Conservation (phyloP, 1,140 invertebrate species). For the Drosophila tsacasi region DNA sequence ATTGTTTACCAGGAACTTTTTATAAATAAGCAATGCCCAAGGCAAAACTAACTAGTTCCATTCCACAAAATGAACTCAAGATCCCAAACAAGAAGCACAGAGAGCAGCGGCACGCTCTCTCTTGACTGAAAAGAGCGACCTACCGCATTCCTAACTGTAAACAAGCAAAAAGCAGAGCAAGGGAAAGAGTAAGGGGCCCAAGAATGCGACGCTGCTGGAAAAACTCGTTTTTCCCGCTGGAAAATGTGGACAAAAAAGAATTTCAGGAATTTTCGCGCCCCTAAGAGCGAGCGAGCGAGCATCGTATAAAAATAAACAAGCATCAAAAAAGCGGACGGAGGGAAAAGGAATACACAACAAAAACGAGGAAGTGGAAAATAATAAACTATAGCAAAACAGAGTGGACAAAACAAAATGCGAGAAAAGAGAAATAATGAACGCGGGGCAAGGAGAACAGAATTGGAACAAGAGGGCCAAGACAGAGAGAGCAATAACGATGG, state of each 20-base stretch:
- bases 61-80: constrained; percentile 20
- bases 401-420: constrained; percentile 71
- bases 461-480: constrained; percentile 27
- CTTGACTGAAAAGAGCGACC: constrained; percentile 34
- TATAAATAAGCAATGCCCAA: constrained; percentile 45
- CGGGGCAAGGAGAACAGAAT: constrained; percentile 41
- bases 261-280: constrained; percentile 74
- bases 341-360: constrained; percentile 33
- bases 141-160: constrained; percentile 81
- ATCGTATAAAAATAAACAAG: constrained; percentile 64
- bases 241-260: constrained; percentile 72
- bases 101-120: constrained; percentile 46
- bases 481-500: constrained; percentile 49
- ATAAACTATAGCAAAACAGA: constrained; percentile 30
- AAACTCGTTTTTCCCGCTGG: constrained; percentile 80
- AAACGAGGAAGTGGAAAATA: constrained; percentile 62
- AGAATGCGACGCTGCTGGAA: constrained; percentile 73
- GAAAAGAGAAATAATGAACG: constrained; percentile 27
- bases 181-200: constrained; percentile 6
- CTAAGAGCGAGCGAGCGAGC: constrained; percentile 30
- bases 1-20: constrained; percentile 51
- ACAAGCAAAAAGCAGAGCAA: constrained; percentile 67
- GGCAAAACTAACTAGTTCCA: constrained; percentile 35
- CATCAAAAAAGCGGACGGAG: constrained; percentile 27
- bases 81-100: constrained; percentile 26